Percentiles rank a stretch among this genome's conserved stretches.
These are phyloP conservation scores for Halocynthia aurantium DNA, from an alignment of 23 tunicate genomes.

Conservation along the genomic window DNA sequence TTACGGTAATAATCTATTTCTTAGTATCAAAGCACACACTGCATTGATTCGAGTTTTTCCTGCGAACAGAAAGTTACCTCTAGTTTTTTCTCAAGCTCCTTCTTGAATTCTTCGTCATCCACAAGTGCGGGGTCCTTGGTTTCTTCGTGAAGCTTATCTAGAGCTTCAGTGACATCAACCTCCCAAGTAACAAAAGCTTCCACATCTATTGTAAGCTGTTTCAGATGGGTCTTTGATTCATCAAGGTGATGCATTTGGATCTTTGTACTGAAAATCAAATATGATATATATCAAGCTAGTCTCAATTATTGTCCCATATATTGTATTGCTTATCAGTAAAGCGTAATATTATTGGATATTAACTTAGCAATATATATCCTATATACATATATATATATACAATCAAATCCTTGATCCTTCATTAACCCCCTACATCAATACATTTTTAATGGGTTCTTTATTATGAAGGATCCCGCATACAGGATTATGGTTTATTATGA, in stretches of 20 bases:
- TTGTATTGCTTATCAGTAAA: too few species aligned
- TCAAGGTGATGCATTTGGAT: conserved; percentile 4
- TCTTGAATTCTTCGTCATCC: conserved; percentile 11
- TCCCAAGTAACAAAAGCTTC: conserved; percentile 23
- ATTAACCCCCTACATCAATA: not conserved
- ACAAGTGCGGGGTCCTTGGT: conserved; percentile 18
- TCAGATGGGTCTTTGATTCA: conserved; percentile 4
- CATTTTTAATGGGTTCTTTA: too few species aligned
- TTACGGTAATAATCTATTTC: too few species aligned
- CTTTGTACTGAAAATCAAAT: conserved; percentile 13
- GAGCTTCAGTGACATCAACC: not conserved
- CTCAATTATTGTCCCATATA: too few species aligned
- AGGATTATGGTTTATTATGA: too few species aligned
- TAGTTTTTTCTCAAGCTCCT: conserved; percentile 8
- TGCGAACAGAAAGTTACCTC: not conserved
- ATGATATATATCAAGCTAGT: not conserved
- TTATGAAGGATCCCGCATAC: too few species aligned
- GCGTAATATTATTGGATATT: too few species aligned
- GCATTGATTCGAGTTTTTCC: too few species aligned
- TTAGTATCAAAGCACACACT: too few species aligned
- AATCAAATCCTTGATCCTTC: not conserved
- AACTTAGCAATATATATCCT: too few species aligned
- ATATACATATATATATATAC: not conserved
- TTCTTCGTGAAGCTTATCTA: not conserved
- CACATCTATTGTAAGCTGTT: conserved; percentile 11